Evolutionary conservation across 2,797 vertebrate genomes (phyloP).

Genomic region (Amazona ochrocephala): DNA sequence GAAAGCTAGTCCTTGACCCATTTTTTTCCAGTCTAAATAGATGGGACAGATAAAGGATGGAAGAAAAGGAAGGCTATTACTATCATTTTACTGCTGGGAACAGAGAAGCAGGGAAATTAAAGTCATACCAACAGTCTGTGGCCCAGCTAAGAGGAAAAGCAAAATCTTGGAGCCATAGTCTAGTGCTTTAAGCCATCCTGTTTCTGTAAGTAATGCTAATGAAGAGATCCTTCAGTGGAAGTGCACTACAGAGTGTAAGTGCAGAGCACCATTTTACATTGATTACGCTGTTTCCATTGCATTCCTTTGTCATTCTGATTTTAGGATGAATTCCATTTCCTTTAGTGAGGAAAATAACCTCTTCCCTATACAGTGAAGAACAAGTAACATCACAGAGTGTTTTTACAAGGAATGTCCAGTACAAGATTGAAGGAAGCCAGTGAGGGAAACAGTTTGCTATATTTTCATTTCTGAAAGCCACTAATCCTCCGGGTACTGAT

Average conservation of each 20-base stretch:
- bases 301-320: conserved; percentile 13
- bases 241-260: not conserved
- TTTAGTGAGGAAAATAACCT: conserved; percentile 28
- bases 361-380: conserved; percentile 28
- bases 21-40: conserved; percentile 24
- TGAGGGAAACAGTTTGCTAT: conserved; percentile 60
- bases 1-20: not conserved
- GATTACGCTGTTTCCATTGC: conserved; percentile 38
- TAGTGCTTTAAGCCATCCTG: not conserved
- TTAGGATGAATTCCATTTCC: conserved; percentile 43
- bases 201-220: not conserved
- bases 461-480: conserved; percentile 72
- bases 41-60: conserved; percentile 5
- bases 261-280: conserved; percentile 1
- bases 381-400: conserved; percentile 49
- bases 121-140: not conserved
- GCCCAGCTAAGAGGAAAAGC: not conserved
- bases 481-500: conserved; percentile 70
- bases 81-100: conserved; percentile 36
- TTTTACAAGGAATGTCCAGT: conserved; percentile 36
- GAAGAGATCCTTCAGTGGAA: not conserved
- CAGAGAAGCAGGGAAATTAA: not conserved
- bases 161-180: not conserved
- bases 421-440: conserved; percentile 64
- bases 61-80: conserved; percentile 5